These are phyloP conservation scores for Pseudolycoriella hygida DNA, from an alignment of 2,888 invertebrate genomes.

Conservation along the genomic window DNA sequence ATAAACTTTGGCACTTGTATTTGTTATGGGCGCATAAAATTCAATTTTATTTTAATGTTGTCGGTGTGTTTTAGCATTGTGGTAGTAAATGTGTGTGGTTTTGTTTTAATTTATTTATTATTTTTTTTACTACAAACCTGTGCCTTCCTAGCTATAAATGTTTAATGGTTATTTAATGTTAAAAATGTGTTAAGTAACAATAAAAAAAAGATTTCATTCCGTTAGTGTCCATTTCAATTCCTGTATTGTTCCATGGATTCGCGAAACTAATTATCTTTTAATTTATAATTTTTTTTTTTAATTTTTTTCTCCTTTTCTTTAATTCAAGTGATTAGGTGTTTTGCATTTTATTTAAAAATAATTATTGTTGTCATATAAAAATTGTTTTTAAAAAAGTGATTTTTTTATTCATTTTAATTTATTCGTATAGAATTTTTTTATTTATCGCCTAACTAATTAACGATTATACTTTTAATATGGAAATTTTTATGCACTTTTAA, in stretches of 20 bases:
- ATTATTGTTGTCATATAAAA: slow-evolving; percentile 1
- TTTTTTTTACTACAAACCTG: slow-evolving; percentile 1
- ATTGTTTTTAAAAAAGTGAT: neutral
- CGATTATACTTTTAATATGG: neutral
- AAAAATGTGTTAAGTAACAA: neutral
- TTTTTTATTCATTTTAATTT: neutral
- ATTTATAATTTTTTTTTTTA: neutral
- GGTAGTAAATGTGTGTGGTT: neutral
- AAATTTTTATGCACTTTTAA: slow-evolving; percentile 1
- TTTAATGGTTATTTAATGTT: neutral
- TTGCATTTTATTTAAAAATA: neutral
- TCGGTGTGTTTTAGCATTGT: no score
- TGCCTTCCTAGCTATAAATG: neutral
- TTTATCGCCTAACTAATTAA: slow-evolving; percentile 1
- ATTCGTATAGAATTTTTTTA: neutral
- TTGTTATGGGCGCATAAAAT: neutral
- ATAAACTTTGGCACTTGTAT: neutral
- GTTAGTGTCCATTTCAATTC: slow-evolving; percentile 1
- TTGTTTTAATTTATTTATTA: neutral
- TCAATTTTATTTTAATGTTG: neutral
- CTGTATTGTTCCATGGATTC: slow-evolving; percentile 1
- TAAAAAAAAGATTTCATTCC: neutral
- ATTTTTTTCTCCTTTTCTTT: neutral
- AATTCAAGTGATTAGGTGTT: neutral
- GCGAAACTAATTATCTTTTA: neutral